These are phyloP conservation scores for Tragopan temminckii DNA, from an alignment of 2,797 vertebrate genomes.

Conservation along the genomic window DNA sequence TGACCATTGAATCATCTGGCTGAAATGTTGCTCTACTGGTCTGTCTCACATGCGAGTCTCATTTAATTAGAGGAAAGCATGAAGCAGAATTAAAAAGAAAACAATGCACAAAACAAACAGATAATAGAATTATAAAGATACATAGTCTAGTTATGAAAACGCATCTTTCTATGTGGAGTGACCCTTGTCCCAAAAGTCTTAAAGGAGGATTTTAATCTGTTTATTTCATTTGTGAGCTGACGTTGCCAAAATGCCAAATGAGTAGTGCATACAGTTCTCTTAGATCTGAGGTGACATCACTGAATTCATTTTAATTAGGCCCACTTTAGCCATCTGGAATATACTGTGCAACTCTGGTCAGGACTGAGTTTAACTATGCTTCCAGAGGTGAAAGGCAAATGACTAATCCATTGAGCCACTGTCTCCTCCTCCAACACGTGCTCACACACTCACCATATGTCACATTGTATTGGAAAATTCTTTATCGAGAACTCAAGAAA, in stretches of 20 bases:
- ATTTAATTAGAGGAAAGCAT: not conserved
- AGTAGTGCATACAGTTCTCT: constrained; percentile 59
- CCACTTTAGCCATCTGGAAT: constrained; percentile 73
- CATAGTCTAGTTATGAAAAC: not conserved
- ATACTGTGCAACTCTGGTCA: constrained; percentile 38
- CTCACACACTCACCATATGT: constrained; percentile 63
- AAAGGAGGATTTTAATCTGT: constrained; percentile 43
- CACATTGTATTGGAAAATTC: constrained; percentile 42
- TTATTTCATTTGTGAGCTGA: constrained; percentile 60
- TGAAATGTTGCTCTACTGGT: constrained; percentile 8
- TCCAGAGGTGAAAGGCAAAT: constrained; percentile 68
- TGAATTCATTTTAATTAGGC: constrained; percentile 73
- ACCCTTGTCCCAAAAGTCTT: not conserved
- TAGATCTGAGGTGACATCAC: constrained; percentile 73
- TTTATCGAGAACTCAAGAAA: not conserved
- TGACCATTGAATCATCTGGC: not conserved
- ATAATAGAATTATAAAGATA: not conserved
- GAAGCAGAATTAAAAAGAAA: not conserved
- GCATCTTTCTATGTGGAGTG: constrained; percentile 19
- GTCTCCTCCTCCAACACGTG: constrained; percentile 64
- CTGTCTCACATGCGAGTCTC: constrained; percentile 1
- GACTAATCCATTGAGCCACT: constrained; percentile 40
- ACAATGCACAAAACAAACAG: not conserved
- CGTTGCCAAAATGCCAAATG: constrained; percentile 70
- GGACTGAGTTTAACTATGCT: constrained; percentile 57